Conservation (phyloP, 2,113 vertebrate species). For the Narcine bancroftii region DNA sequence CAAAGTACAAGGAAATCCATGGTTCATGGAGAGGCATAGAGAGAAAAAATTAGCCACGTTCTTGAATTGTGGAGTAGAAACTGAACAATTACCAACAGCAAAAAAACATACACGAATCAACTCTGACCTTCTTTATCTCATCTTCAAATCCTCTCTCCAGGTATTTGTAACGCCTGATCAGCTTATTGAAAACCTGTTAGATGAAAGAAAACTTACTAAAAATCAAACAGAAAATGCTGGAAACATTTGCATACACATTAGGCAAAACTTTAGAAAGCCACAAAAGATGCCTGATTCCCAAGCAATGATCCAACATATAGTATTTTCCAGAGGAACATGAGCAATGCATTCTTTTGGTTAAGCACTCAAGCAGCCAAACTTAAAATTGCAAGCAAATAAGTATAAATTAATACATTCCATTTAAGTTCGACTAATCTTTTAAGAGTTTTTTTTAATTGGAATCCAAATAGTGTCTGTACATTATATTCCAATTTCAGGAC, state of each 20-base stretch:
- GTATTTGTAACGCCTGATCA: conserved; percentile 99
- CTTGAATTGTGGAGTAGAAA: not conserved
- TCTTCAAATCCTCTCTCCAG: conserved; percentile 99
- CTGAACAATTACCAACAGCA: not conserved
- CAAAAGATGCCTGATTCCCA: not conserved
- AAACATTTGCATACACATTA: conserved; percentile 81
- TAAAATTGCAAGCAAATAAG: not conserved
- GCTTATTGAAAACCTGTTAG: conserved; percentile 94
- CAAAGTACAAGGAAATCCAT: no score
- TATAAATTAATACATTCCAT: no score
- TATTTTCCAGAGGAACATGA: not conserved
- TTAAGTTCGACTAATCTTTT: no score
- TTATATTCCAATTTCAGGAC: not conserved
- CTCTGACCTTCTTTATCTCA: conserved; percentile 93
- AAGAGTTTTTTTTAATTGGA: no score
- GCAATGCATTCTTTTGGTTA: not conserved
- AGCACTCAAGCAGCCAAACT: not conserved
- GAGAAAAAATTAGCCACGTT: no score
- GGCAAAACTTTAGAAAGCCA: not conserved
- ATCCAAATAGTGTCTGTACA: not conserved
- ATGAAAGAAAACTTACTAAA: not conserved
- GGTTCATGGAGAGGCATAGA: no score
- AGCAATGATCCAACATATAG: not conserved
- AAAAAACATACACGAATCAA: not conserved
- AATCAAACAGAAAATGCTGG: no score